Conservation (phyloP, 2,888 invertebrate species). For the Temnothorax unifasciatus region DNA sequence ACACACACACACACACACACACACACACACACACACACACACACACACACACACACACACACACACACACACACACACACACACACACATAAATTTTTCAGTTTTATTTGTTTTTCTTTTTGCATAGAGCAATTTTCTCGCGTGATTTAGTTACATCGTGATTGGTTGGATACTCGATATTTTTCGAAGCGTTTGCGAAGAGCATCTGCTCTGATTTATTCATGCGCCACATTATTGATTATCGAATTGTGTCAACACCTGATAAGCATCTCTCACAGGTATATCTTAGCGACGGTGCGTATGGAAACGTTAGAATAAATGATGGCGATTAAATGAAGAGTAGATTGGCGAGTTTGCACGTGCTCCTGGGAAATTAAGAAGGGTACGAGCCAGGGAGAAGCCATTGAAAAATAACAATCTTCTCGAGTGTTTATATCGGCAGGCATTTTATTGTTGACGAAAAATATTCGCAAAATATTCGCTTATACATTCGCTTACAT, state of each 20-base stretch:
- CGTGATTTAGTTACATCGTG: neutral
- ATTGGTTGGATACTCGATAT: neutral
- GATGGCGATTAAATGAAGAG: slow-evolving; percentile 26
- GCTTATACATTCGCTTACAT: neutral
- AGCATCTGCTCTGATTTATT: slow-evolving; percentile 12
- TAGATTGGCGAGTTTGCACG: neutral
- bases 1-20: neutral
- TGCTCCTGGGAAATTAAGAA: slow-evolving; percentile 34
- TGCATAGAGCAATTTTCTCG: neutral
- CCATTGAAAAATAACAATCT: neutral
- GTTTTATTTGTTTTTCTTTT: neutral
- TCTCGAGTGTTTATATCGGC: neutral
- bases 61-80: neutral
- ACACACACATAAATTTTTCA: neutral
- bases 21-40: no score
- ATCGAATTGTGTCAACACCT: slow-evolving; percentile 37
- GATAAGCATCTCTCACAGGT: slow-evolving; percentile 11
- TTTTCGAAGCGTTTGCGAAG: slow-evolving; percentile 7
- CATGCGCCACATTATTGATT: slow-evolving; percentile 37
- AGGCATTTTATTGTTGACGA: slow-evolving; percentile 10
- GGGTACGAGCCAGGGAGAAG: slow-evolving; percentile 7
- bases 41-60: no score
- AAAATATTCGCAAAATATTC: neutral
- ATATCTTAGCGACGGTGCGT: slow-evolving; percentile 6
- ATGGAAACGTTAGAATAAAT: slow-evolving; percentile 16